Conservation (phyloP, 1,140 invertebrate genomes). For the Ceratosolen solmsi region DNA sequence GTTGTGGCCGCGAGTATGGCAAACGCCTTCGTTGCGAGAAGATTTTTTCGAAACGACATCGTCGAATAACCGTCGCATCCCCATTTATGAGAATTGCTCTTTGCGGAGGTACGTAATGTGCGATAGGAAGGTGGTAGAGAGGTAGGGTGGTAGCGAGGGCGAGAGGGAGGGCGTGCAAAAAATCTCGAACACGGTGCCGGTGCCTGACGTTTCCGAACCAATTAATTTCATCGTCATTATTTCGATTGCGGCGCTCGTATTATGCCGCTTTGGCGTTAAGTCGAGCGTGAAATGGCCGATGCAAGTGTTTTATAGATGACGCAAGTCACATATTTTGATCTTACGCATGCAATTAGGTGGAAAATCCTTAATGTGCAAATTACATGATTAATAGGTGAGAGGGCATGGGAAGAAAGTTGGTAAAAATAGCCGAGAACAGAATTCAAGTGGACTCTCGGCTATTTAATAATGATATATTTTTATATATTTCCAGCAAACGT, state of each 20-base stretch:
- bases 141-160: too few species aligned
- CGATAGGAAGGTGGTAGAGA: not conserved
- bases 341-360: too few species aligned
- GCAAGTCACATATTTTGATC: too few species aligned
- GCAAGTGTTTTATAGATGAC: too few species aligned
- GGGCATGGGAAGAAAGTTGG: not conserved
- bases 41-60: slow-evolving; percentile 27
- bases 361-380: too few species aligned
- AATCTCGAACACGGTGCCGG: not conserved
- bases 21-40: not conserved
- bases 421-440: not conserved
- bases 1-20: not conserved
- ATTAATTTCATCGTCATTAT: slow-evolving; percentile 43
- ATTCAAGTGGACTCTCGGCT: not conserved
- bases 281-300: too few species aligned
- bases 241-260: not conserved
- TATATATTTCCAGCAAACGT: not conserved
- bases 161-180: slow-evolving; percentile 16
- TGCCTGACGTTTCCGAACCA: slow-evolving; percentile 28
- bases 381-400: too few species aligned
- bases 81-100: slow-evolving; percentile 36
- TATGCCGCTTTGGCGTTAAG: too few species aligned
- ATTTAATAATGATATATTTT: not conserved
- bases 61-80: slow-evolving; percentile 35
- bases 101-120: not conserved